Evolutionary conservation across 2,888 invertebrate species (phyloP).

Genomic region (Lamproptera curius): DNA sequence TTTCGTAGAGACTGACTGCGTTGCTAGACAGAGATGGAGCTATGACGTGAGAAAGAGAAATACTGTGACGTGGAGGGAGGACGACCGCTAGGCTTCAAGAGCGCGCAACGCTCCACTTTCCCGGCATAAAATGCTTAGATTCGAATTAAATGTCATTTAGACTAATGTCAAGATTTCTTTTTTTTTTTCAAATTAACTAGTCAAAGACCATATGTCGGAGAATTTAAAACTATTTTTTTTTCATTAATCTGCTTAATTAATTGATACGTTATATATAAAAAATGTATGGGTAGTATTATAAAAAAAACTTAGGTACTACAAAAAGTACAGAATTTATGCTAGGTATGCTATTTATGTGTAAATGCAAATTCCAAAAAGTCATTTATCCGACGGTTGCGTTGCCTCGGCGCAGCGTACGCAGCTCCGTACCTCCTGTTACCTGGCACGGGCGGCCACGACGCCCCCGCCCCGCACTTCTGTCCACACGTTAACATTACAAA

Average conservation of each 20-base stretch:
- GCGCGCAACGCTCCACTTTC: slow-evolving; percentile 57
- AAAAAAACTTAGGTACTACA: no score
- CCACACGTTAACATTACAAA: slow-evolving; percentile 44
- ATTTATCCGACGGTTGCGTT: slow-evolving; percentile 26
- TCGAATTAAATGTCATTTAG: slow-evolving; percentile 26
- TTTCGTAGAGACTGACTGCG: slow-evolving; percentile 66
- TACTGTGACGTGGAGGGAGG: slow-evolving; percentile 54
- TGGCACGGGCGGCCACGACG: slow-evolving; percentile 60
- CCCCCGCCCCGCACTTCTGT: slow-evolving; percentile 37
- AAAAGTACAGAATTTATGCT: not conserved
- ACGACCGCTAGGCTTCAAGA: slow-evolving; percentile 61
- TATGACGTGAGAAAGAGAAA: slow-evolving; percentile 60
- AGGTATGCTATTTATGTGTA: not conserved
- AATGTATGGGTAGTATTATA: no score
- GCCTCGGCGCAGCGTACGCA: slow-evolving; percentile 30
- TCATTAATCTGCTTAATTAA: no score
- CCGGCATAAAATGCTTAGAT: slow-evolving; percentile 31
- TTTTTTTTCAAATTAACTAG: no score
- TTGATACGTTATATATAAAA: no score
- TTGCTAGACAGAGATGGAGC: slow-evolving; percentile 57
- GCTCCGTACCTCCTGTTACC: slow-evolving; percentile 75
- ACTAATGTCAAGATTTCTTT: slow-evolving; percentile 9
- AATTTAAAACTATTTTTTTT: no score
- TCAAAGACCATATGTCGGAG: no score
- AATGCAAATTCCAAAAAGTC: not conserved